Percentiles rank a stretch among this genome's conserved stretches.
phyloP scores from a whole-genome alignment of 2,888 invertebrate genomes.

The Entomobrya proxima region DNA sequence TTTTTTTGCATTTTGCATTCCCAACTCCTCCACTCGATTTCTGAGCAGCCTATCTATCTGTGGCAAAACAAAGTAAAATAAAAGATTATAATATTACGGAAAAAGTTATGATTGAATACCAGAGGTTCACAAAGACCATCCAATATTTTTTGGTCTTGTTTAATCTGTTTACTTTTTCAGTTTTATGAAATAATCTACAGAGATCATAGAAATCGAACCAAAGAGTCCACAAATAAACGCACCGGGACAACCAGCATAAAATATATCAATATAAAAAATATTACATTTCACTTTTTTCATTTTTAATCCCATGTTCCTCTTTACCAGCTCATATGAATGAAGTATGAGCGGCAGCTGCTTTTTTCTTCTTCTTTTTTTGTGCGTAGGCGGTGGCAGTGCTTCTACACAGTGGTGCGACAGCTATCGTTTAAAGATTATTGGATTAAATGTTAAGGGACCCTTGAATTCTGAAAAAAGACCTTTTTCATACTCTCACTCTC shows the following conservation, averaged over 20 bases:
- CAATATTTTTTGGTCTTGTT: not conserved
- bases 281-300: conserved; percentile 9
- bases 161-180: not conserved
- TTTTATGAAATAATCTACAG: not conserved
- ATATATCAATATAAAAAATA: conserved; percentile 5
- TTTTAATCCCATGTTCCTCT: not conserved
- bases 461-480: not conserved
- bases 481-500: not conserved
- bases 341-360: not conserved
- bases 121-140: too few relatives aligned
- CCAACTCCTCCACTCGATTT: not conserved
- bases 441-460: conserved; percentile 60
- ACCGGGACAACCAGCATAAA: too few relatives aligned
- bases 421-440: conserved; percentile 69
- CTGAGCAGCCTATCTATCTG: not conserved
- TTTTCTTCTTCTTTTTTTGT: not conserved
- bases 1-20: not conserved
- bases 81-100: not conserved
- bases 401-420: not conserved
- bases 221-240: too few relatives aligned
- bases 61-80: not conserved
- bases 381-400: conserved; percentile 18
- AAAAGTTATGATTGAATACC: conserved; percentile 22
- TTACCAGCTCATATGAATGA: not conserved
- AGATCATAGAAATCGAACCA: too few relatives aligned